A percentile compares a stretch with the other conserved stretches of the same genome.
phyloP scores from a whole-genome alignment of 2,888 invertebrate genomes.

The Metellina segmentata region DNA sequence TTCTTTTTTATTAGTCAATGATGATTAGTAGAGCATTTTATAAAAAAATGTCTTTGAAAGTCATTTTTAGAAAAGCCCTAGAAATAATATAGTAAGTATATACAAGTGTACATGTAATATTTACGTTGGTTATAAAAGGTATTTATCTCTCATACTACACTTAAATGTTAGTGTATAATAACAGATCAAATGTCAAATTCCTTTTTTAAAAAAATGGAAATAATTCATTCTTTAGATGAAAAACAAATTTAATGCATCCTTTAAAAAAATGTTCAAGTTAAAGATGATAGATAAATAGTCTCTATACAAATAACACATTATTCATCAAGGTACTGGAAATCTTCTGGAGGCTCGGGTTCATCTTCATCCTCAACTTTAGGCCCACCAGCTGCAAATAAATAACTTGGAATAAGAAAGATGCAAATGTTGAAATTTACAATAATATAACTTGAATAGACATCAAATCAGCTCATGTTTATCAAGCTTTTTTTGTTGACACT shows the following conservation, averaged over 20 bases:
- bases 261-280: slow-evolving; percentile 53
- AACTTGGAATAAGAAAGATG: not conserved
- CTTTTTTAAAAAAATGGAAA: not conserved
- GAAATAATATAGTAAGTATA: too few relatives aligned
- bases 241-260: slow-evolving; percentile 36
- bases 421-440: not conserved
- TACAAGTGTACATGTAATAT: too few relatives aligned
- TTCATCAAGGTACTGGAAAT: slow-evolving; percentile 95
- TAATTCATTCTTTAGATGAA: slow-evolving; percentile 22
- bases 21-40: too few relatives aligned
- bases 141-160: not conserved
- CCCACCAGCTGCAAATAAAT: slow-evolving; percentile 81
- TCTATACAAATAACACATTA: slow-evolving; percentile 73
- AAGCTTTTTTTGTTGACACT: not conserved
- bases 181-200: not conserved
- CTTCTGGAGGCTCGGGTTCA: slow-evolving; percentile 98
- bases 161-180: not conserved
- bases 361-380: slow-evolving; percentile 88
- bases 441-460: not conserved
- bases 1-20: too few relatives aligned
- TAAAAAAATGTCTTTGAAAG: too few relatives aligned
- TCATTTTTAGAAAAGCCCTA: too few relatives aligned
- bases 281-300: slow-evolving; percentile 63
- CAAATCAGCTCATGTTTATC: not conserved
- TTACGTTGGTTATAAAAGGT: not conserved